Percentiles rank a stretch among this genome's conserved stretches.
Conservation (phyloP, 2,113 vertebrate genomes). For the Trochalopteron elliotii region DNA sequence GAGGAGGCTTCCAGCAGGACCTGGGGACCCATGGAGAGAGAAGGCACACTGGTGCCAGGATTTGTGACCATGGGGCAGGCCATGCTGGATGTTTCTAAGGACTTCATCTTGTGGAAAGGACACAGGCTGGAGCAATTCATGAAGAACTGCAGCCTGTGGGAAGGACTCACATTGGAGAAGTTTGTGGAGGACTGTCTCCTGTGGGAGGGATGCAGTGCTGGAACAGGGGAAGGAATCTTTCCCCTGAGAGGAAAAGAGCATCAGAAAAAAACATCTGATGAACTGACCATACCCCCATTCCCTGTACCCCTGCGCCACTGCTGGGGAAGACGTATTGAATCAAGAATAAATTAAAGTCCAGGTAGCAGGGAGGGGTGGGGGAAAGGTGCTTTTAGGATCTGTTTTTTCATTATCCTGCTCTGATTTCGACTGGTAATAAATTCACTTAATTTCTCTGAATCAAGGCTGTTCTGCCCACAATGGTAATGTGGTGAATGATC, state of each 20-base stretch:
- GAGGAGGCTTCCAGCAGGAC: background rate
- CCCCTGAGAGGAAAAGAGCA: background rate
- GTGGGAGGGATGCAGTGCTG: accelerated
- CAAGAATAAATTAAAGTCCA: background rate
- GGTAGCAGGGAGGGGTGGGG: background rate
- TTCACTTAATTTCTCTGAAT: background rate
- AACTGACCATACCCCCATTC: background rate
- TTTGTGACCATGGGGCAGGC: too few relatives aligned
- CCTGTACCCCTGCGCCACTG: background rate
- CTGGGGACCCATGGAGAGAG: background rate
- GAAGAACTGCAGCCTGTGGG: background rate
- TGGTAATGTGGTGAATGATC: background rate
- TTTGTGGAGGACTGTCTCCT: background rate
- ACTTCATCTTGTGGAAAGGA: background rate
- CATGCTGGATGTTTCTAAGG: background rate
- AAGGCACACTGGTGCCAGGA: background rate
- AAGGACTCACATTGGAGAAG: background rate
- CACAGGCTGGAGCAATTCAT: background rate
- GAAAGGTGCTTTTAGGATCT: background rate
- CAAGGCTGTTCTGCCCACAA: background rate
- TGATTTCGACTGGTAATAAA: background rate
- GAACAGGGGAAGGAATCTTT: background rate
- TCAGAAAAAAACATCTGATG: background rate
- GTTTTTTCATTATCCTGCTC: background rate
- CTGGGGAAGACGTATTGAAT: background rate